A percentile compares a stretch with the other conserved stretches of the same genome.
phyloP scores from a whole-genome alignment of 2,797 vertebrate genomes.

The Sebastes baramenuke region DNA sequence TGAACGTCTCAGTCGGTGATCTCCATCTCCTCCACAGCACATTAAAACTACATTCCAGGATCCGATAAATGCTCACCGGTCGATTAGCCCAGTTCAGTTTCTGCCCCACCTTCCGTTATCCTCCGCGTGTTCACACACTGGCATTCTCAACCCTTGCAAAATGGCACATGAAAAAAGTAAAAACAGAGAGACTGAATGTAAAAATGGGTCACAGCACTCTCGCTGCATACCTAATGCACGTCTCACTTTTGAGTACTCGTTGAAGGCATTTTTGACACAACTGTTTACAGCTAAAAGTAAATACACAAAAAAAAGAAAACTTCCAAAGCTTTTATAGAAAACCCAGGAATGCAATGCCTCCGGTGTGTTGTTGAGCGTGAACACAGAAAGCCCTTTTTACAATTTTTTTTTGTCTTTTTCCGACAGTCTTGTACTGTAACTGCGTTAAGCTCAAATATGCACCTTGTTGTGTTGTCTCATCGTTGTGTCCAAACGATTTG shows the following conservation, averaged over 20 bases:
- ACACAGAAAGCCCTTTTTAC: slow-evolving; percentile 87
- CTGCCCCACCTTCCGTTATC: background rate
- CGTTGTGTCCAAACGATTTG: slow-evolving; percentile 72
- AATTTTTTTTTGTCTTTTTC: slow-evolving; percentile 59
- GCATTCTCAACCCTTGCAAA: slow-evolving; percentile 49
- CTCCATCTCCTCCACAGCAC: slow-evolving; percentile 35
- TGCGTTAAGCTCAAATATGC: slow-evolving; percentile 78
- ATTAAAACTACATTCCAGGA: slow-evolving; percentile 73
- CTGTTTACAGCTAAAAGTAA: slow-evolving; percentile 79
- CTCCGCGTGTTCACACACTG: slow-evolving; percentile 21
- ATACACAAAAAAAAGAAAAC: slow-evolving; percentile 68
- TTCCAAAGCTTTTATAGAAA: slow-evolving; percentile 82
- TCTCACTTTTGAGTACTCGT: slow-evolving; percentile 79
- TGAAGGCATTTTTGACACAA: slow-evolving; percentile 81
- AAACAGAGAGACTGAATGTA: slow-evolving; percentile 51
- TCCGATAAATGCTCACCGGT: slow-evolving; percentile 62
- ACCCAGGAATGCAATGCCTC: slow-evolving; percentile 83
- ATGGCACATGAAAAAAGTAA: slow-evolving; percentile 69
- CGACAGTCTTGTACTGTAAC: slow-evolving; percentile 77
- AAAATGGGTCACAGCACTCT: slow-evolving; percentile 71
- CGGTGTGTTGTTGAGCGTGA: slow-evolving; percentile 79
- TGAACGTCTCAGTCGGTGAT: slow-evolving; percentile 1
- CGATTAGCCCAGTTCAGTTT: slow-evolving; percentile 21
- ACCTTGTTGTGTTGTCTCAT: slow-evolving; percentile 71
- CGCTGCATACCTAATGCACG: slow-evolving; percentile 81